Evolutionary conservation across 2,888 invertebrate species (phyloP).

Genomic region (Agrochola litura): DNA sequence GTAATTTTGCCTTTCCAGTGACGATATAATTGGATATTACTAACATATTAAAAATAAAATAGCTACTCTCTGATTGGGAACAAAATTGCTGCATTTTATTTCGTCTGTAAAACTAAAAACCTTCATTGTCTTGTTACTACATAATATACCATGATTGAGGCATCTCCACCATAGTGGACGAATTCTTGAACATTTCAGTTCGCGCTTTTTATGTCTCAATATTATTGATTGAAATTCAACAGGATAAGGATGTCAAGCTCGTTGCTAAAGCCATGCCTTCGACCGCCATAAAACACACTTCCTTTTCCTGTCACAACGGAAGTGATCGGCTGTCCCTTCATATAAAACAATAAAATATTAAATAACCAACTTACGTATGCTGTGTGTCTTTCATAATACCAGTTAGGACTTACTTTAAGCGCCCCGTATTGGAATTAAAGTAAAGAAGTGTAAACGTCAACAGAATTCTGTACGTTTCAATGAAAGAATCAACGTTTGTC

Average conservation of each 20-base stretch:
- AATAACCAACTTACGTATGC: conserved; percentile 64
- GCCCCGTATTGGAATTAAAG: conserved; percentile 32
- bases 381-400: conserved; percentile 23
- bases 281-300: conserved; percentile 89
- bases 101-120: background rate
- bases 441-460: conserved; percentile 71
- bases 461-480: conserved; percentile 62
- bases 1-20: too few relatives aligned
- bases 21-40: background rate
- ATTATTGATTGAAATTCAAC: conserved; percentile 73
- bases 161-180: background rate
- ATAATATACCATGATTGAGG: background rate
- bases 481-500: conserved; percentile 63
- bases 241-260: conserved; percentile 82
- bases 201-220: conserved; percentile 66
- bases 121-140: background rate
- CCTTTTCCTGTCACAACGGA: conserved; percentile 91
- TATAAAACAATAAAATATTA: conserved; percentile 36
- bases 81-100: background rate
- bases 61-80: background rate
- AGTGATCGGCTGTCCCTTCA: conserved; percentile 69
- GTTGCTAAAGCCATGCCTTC: conserved; percentile 70
- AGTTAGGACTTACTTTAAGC: conserved; percentile 35
- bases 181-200: conserved; percentile 54
- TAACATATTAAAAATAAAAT: background rate